A percentile compares a stretch with the other conserved stretches of the same genome.
phyloP scores from a whole-genome alignment of 2,888 invertebrate species.

The Sminthurinus aureus region DNA sequence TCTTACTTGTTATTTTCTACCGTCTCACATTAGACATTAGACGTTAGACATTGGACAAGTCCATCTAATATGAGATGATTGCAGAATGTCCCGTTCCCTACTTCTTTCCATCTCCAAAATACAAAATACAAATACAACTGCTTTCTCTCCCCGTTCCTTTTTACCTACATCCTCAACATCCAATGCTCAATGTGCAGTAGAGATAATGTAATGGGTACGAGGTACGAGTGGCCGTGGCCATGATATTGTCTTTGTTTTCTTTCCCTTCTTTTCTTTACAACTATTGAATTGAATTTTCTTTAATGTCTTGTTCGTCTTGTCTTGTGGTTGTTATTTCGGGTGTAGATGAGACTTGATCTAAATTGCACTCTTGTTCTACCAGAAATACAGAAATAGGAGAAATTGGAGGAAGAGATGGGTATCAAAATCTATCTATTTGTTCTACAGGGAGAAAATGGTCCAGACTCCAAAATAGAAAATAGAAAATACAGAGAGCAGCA shows the following conservation, averaged over 20 bases:
- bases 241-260: too few relatives aligned
- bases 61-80: not conserved
- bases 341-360: conserved; percentile 1
- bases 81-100: not conserved
- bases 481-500: too few relatives aligned
- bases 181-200: too few relatives aligned
- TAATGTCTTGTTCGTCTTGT: not conserved
- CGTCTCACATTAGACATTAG: too few relatives aligned
- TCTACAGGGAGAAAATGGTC: conserved; percentile 1
- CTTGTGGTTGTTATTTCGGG: not conserved
- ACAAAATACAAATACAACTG: too few relatives aligned
- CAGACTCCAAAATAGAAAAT: too few relatives aligned
- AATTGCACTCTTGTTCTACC: not conserved
- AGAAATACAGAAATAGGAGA: not conserved
- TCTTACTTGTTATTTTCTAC: too few relatives aligned
- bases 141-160: not conserved
- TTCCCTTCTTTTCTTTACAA: not conserved
- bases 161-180: not conserved
- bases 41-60: too few relatives aligned
- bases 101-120: not conserved
- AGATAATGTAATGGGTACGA: too few relatives aligned
- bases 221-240: too few relatives aligned
- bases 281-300: too few relatives aligned
- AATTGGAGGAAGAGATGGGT: not conserved
- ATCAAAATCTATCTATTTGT: too few relatives aligned